Evolutionary conservation across 2,113 vertebrate genomes (phyloP), one percentile per base, ranked within the genome.

Genomic region (Trichechus manatus): DNA sequence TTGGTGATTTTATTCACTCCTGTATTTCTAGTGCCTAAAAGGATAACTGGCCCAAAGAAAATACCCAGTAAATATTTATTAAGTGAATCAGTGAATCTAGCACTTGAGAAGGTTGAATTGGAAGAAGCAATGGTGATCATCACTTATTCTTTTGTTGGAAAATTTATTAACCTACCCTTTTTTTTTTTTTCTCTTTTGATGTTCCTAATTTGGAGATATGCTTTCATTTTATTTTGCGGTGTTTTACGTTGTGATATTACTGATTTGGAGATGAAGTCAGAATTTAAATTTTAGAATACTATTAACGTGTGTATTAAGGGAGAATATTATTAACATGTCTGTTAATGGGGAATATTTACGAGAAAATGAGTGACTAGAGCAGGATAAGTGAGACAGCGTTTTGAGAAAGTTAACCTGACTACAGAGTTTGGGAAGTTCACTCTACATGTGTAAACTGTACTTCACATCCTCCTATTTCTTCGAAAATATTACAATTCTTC

Each of bases 381-480:
- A 39, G 17, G 17, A 42, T 31, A 20, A 93, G 15, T 23, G 22
- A 93, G 23, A 36, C 70, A 74, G 10, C 61, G 22, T 91, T 80
- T 36, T 75, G 70, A 74, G 53, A 42, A 79, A 53, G 2, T n/a
- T 82, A 90, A 84, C 25, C 8, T 89, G 78, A 74, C 5, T 27
- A 33, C 3, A 11, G 61, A 83, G 42, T 87, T 86, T 87, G n/a
- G 2, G 14, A 31, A 63, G 10, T 81, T 83, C 42, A 23, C 14
- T 29, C 3, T 23, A 2, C 7, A 14, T 87, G 63, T 80, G 64
- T 59, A 59, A 70, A n/a, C 31, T 92, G 61, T 27, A 47, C 33
- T 89, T 93, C 17, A 84, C 27, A 56, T 44, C 82, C 15, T 42
- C 22, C 95, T 85, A 94, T 47, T 95, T 92, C 39, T 91, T 89